These are phyloP conservation scores for Lanius ludovicianus DNA, from an alignment of 2,113 vertebrate species.

Conservation along the genomic window DNA sequence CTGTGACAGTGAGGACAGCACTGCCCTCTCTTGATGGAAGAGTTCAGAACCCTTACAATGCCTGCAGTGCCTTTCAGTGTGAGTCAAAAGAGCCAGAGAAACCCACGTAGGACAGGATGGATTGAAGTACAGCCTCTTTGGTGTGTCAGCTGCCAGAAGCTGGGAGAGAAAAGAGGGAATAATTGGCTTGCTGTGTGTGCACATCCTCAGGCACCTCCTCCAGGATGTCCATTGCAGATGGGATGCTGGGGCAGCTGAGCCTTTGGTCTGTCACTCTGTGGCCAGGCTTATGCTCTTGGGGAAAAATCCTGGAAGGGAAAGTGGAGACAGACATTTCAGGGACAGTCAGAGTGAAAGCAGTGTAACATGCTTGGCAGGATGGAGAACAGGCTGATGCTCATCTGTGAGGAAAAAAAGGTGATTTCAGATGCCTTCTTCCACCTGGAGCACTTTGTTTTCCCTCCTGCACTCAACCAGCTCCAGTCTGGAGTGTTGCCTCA, in stretches of 20 bases:
- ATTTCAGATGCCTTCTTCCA: not conserved
- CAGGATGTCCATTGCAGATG: not conserved
- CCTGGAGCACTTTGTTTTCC: not conserved
- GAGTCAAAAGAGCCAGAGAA: not conserved
- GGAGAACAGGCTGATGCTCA: not conserved
- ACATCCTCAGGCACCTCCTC: not conserved
- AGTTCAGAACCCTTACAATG: not conserved
- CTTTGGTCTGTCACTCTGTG: not conserved
- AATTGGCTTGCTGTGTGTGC: not conserved
- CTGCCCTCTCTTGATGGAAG: slow-evolving; percentile 49
- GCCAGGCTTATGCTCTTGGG: not conserved
- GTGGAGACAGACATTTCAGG: not conserved
- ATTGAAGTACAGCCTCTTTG: not conserved
- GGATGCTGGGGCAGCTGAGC: not conserved
- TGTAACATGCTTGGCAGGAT: not conserved
- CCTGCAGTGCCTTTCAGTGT: not conserved
- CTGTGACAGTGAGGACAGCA: not conserved
- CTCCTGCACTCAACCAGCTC: not conserved
- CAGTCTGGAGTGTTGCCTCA: not conserved
- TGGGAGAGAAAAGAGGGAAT: not conserved
- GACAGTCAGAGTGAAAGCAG: not conserved
- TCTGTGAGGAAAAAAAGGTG: not conserved
- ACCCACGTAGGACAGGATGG: not conserved
- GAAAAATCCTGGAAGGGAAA: not conserved
- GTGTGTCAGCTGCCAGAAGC: not conserved